Conservation (phyloP, 2,113 vertebrate genomes). For the Chloropsis hardwickii region DNA sequence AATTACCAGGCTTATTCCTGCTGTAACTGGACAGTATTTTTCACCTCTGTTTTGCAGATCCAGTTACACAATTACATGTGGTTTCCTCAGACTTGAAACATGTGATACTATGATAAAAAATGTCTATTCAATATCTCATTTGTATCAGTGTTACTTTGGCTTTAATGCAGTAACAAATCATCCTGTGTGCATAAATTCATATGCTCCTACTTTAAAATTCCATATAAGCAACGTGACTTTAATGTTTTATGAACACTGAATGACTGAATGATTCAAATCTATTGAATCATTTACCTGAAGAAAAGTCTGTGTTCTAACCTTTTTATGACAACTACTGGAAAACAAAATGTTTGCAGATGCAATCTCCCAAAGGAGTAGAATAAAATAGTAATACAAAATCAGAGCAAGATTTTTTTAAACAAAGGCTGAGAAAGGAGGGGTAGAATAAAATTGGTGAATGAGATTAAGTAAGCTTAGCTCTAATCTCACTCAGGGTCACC, state of each 20-base stretch:
- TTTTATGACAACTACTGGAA: neutral
- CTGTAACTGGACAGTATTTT: neutral
- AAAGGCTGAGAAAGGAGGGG: neutral
- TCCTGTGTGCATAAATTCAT: neutral
- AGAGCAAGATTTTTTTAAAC: neutral
- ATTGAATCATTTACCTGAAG: neutral
- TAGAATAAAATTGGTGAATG: neutral
- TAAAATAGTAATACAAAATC: neutral
- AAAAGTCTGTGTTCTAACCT: neutral
- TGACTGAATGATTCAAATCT: neutral
- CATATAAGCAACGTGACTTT: neutral
- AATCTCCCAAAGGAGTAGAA: neutral
- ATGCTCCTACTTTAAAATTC: neutral
- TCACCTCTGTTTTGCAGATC: neutral
- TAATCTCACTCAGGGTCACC: neutral
- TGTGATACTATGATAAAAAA: neutral
- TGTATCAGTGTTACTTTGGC: neutral
- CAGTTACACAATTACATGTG: neutral
- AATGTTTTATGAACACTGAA: neutral
- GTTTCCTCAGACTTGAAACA: neutral
- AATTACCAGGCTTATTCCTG: neutral
- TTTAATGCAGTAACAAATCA: neutral
- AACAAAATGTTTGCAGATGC: neutral
- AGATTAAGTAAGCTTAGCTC: neutral
- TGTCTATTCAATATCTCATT: neutral